These are phyloP conservation scores for Epicauta chinensis DNA, from an alignment of 1,140 invertebrate genomes.

Conservation along the genomic window DNA sequence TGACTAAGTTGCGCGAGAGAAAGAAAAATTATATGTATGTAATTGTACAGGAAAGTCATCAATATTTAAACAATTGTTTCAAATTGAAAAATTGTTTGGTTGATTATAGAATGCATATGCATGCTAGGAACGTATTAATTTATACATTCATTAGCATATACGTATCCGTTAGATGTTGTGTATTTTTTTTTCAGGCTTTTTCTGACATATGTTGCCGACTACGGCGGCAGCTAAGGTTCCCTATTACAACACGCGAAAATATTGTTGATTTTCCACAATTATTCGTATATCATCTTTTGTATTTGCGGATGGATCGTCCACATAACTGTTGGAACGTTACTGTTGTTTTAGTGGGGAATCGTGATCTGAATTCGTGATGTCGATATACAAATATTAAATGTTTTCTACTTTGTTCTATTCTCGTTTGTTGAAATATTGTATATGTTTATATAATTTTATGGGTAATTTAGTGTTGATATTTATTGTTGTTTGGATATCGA, in stretches of 20 bases:
- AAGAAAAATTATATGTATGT: conserved; percentile 41
- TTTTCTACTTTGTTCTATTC: conserved; percentile 37
- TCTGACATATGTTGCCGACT: conserved; percentile 20
- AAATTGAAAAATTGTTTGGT: conserved; percentile 21
- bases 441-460: conserved; percentile 41
- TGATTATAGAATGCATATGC: conserved; percentile 39
- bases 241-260: conserved; percentile 35
- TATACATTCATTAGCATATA: conserved; percentile 43
- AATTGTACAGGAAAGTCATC: conserved; percentile 24
- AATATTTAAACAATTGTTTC: conserved; percentile 30
- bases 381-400: conserved; percentile 42
- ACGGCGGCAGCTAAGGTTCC: conserved; percentile 20
- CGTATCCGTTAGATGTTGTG: conserved; percentile 39
- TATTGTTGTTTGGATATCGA: conserved; percentile 18
- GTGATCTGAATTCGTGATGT: conserved; percentile 38
- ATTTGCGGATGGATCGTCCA: too few relatives aligned
- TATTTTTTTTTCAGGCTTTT: conserved; percentile 37
- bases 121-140: conserved; percentile 44
- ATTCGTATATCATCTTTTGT: too few relatives aligned
- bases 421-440: conserved; percentile 31
- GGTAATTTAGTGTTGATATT: conserved; percentile 40
- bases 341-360: conserved; percentile 18
- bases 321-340: background rate
- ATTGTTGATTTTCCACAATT: too few relatives aligned
- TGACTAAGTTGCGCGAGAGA: conserved; percentile 42